These are phyloP conservation scores for Eublepharis macularius DNA, from an alignment of 2,113 vertebrate species.

Conservation along the genomic window DNA sequence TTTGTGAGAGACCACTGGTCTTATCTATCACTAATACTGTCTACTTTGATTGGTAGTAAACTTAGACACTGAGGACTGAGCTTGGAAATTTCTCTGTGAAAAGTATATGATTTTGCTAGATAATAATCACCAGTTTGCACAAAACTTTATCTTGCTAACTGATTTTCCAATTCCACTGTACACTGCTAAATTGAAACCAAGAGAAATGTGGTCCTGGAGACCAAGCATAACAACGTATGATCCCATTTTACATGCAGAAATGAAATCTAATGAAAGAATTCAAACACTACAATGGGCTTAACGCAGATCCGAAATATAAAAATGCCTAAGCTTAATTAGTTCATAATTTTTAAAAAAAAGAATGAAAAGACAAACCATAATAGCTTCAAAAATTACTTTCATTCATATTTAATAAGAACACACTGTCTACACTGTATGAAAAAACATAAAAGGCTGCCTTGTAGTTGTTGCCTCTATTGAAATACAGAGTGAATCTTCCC, in stretches of 20 bases:
- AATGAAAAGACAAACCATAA: neutral
- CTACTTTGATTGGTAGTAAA: neutral
- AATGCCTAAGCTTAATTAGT: neutral
- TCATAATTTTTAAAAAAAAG: neutral
- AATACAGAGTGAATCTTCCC: neutral
- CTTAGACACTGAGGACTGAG: neutral
- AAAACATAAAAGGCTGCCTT: neutral
- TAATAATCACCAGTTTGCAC: neutral
- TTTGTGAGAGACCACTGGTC: neutral
- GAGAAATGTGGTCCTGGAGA: neutral
- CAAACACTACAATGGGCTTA: neutral
- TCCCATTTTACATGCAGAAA: neutral
- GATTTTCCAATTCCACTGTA: neutral
- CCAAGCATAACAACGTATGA: rapidly evolving
- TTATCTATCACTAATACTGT: neutral
- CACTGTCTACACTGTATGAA: rapidly evolving
- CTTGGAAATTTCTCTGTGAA: neutral
- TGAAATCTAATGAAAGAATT: neutral
- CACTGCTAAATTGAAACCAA: neutral
- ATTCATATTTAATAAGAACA: neutral
- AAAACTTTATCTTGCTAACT: neutral
- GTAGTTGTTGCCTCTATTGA: conserved; percentile 10
- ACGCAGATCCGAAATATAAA: neutral
- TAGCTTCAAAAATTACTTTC: neutral
- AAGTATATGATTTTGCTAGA: neutral